These are phyloP conservation scores for Drosophila ochracea DNA, from an alignment of 2,888 invertebrate genomes.

Conservation along the genomic window DNA sequence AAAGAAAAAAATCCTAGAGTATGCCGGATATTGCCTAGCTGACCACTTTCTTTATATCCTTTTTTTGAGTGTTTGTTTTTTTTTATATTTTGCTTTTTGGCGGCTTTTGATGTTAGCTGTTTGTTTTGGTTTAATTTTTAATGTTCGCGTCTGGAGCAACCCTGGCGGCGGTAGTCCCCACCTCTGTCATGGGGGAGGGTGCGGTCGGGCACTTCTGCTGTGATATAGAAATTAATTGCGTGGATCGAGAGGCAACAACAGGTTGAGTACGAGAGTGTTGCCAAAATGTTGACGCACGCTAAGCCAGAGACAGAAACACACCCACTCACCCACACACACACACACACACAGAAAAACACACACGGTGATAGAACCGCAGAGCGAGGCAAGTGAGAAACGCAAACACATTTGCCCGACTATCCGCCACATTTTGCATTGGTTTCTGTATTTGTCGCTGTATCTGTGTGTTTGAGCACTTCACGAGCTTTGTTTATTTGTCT, in stretches of 20 bases:
- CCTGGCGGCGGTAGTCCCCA: conserved; percentile 30
- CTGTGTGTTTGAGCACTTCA: conserved; percentile 64
- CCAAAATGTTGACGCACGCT: conserved; percentile 76
- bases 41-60: conserved; percentile 41
- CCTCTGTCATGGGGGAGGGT: background rate
- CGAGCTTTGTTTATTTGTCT: conserved; percentile 79
- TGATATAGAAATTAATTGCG: conserved; percentile 80
- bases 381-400: conserved; percentile 73
- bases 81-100: conserved; percentile 31
- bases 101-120: conserved; percentile 76
- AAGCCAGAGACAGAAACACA: conserved; percentile 50
- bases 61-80: conserved; percentile 21
- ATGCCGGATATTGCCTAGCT: conserved; percentile 67
- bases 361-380: conserved; percentile 47
- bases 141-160: conserved; percentile 53
- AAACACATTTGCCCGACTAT: conserved; percentile 72
- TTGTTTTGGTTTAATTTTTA: conserved; percentile 78
- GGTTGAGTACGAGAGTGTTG: conserved; percentile 59
- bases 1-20: background rate
- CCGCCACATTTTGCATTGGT: conserved; percentile 56
- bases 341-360: background rate
- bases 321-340: conserved; percentile 1
- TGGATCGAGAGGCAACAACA: conserved; percentile 73
- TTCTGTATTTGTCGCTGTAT: conserved; percentile 12
- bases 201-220: conserved; percentile 50